Percentiles rank a stretch among this genome's conserved stretches.
phyloP scores from a whole-genome alignment of 2,888 invertebrate species.

The Gryllus longicercus region DNA sequence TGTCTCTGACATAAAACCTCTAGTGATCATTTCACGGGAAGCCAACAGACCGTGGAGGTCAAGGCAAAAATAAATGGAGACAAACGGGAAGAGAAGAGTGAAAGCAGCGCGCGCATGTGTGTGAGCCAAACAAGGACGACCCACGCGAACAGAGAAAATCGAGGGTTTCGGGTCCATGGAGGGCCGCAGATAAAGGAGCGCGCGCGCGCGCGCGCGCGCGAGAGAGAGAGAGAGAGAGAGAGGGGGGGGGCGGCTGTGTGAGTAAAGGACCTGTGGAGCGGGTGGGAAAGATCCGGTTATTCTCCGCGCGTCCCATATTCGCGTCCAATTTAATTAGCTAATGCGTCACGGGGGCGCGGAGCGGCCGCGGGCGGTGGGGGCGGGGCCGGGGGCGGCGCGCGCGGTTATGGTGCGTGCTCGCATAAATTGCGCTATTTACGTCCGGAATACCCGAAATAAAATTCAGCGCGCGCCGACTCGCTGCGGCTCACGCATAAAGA shows the following conservation, averaged over 20 bases:
- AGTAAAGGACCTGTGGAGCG: conserved; percentile 5
- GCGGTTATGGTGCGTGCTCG: not conserved
- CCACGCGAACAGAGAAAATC: no score
- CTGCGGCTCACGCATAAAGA: not conserved
- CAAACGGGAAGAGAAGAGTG: no score
- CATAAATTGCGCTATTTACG: conserved; percentile 17
- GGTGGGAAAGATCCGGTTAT: not conserved
- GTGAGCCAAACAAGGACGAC: no score
- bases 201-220: no score
- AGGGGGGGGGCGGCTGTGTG: not conserved
- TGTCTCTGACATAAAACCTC: no score
- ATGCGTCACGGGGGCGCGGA: not conserved
- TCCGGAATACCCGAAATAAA: conserved; percentile 1
- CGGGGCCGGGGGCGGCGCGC: not conserved
- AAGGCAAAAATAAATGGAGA: no score
- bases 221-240: no score
- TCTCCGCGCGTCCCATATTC: not conserved
- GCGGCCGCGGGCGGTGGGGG: not conserved
- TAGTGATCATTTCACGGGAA: no score
- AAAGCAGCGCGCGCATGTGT: no score
- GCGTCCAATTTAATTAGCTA: conserved; percentile 8
- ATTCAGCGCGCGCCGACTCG: not conserved
- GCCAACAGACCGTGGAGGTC: no score
- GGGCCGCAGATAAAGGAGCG: no score
- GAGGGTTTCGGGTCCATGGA: no score